These are phyloP conservation scores for Radopholus similis DNA, from an alignment of 1,140 invertebrate genomes.

Conservation along the genomic window DNA sequence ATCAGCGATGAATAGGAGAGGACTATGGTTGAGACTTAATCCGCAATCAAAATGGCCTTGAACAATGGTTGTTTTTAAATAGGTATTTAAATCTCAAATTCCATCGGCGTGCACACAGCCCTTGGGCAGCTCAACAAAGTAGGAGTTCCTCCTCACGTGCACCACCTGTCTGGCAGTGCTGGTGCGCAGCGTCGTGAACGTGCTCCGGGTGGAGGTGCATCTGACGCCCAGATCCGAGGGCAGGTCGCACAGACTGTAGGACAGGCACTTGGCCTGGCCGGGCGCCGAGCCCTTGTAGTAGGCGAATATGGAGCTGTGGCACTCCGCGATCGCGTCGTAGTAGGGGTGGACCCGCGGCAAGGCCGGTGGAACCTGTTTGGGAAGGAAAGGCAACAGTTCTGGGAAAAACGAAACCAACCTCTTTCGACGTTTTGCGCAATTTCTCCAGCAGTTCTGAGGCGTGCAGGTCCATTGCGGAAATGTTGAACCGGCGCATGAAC, in stretches of 20 bases:
- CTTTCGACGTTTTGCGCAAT: background rate
- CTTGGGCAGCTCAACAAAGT: background rate
- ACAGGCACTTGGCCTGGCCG: constrained; percentile 12
- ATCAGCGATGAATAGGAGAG: too few species aligned
- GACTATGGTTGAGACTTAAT: too few species aligned
- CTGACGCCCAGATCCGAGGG: background rate
- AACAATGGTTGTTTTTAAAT: too few species aligned
- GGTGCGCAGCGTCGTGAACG: background rate
- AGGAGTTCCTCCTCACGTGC: background rate
- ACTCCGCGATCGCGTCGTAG: constrained; percentile 14
- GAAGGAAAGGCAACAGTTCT: background rate
- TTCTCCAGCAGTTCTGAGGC: background rate
- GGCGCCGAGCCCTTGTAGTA: constrained; percentile 16
- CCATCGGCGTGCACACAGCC: background rate
- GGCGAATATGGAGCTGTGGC: constrained; percentile 18
- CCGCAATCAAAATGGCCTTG: too few species aligned
- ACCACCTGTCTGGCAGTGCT: background rate
- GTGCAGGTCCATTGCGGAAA: constrained; percentile 2
- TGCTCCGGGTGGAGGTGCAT: background rate
- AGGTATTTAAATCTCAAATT: background rate
- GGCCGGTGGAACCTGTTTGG: background rate
- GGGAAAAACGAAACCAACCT: background rate
- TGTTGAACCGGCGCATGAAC: constrained; percentile 8
- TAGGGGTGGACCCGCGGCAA: constrained; percentile 1
- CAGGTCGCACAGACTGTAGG: constrained; percentile 21